These are phyloP conservation scores for Megaleporinus macrocephalus DNA, from an alignment of 2,113 vertebrate species.

Conservation along the genomic window DNA sequence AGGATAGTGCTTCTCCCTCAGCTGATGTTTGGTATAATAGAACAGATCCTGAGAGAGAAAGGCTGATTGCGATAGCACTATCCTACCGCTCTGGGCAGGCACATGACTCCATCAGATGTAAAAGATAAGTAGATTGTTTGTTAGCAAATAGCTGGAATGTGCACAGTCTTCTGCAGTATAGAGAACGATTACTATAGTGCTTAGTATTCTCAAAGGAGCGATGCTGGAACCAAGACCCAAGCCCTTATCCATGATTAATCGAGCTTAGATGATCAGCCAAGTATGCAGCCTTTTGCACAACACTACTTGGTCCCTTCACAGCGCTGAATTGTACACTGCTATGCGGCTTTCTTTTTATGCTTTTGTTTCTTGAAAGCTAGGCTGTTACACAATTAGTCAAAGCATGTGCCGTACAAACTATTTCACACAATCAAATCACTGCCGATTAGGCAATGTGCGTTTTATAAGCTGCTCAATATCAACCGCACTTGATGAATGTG, in stretches of 20 bases:
- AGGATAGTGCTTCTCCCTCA: background rate
- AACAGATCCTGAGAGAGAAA: constrained; percentile 20
- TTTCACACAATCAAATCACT: constrained; percentile 20
- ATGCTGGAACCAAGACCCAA: background rate
- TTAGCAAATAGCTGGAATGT: constrained; percentile 34
- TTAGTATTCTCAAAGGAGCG: constrained; percentile 14
- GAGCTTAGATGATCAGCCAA: constrained; percentile 12
- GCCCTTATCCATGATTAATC: constrained; percentile 12
- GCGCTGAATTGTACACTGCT: background rate
- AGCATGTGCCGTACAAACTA: background rate
- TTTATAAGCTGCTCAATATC: background rate
- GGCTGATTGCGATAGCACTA: constrained; percentile 5
- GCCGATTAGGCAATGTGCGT: background rate
- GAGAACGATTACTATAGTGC: background rate
- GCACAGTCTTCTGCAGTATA: background rate
- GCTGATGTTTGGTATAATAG: constrained; percentile 6
- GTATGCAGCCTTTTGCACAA: background rate
- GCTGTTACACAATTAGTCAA: background rate
- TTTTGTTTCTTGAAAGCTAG: background rate
- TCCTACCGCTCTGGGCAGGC: background rate
- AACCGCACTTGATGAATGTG: background rate
- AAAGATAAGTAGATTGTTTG: constrained; percentile 21
- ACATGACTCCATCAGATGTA: constrained; percentile 21
- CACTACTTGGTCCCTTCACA: background rate
- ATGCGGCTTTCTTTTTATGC: constrained; percentile 31